Evolutionary conservation across 1,140 invertebrate genomes (phyloP).

Genomic region (Oreohelix idahoensis): DNA sequence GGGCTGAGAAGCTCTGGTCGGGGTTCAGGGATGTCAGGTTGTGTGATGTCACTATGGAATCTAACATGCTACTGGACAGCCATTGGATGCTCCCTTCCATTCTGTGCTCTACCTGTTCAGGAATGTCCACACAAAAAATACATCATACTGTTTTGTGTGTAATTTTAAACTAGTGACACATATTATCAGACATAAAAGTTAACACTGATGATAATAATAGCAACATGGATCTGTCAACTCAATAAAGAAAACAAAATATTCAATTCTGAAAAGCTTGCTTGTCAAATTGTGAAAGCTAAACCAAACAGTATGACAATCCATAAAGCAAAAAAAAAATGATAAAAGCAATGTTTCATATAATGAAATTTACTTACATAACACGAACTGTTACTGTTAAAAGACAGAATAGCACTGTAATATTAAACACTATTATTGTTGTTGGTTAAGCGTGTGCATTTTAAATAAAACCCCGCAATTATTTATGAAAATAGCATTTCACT

Average conservation of each 20-base stretch:
- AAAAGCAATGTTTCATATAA: background rate
- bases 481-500: no score
- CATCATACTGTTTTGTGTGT: background rate
- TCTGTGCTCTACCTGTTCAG: slow-evolving; percentile 30
- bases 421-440: no score
- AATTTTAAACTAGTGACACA: slow-evolving; percentile 4
- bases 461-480: no score
- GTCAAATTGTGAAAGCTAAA: no score
- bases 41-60: slow-evolving; percentile 27
- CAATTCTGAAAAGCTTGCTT: background rate
- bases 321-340: background rate
- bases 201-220: background rate
- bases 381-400: no score
- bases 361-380: no score
- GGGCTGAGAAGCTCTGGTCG: slow-evolving; percentile 22
- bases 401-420: no score
- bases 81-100: slow-evolving; percentile 22
- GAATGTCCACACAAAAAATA: slow-evolving; percentile 30
- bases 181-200: slow-evolving; percentile 11
- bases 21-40: slow-evolving; percentile 33
- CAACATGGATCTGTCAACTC: background rate
- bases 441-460: no score
- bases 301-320: no score
- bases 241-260: background rate
- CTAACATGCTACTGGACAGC: background rate